Conservation (phyloP, 2,888 invertebrate genomes). For the Stenodera caucasica region DNA sequence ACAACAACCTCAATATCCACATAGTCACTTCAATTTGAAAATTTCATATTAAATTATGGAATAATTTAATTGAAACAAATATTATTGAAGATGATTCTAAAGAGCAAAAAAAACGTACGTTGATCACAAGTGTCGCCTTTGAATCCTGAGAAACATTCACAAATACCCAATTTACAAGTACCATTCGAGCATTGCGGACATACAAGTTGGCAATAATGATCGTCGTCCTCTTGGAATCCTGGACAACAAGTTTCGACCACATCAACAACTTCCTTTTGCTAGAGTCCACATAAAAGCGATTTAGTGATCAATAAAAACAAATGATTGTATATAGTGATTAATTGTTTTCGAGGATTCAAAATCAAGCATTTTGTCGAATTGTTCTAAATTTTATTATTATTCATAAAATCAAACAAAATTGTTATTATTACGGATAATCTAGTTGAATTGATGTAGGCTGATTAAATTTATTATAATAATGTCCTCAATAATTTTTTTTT, state of each 20-base stretch:
- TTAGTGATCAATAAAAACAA: too few species aligned
- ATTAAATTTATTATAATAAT: not conserved
- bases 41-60: too few species aligned
- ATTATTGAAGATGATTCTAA: not conserved
- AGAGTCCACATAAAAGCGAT: too few species aligned
- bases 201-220: slow-evolving; percentile 51
- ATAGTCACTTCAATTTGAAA: too few species aligned
- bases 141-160: slow-evolving; percentile 67
- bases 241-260: slow-evolving; percentile 74
- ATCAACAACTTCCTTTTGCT: slow-evolving; percentile 70
- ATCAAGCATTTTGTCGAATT: not conserved
- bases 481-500: too few species aligned
- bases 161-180: slow-evolving; percentile 61
- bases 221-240: slow-evolving; percentile 64
- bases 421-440: slow-evolving; percentile 20
- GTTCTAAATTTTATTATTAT: too few species aligned
- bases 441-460: slow-evolving; percentile 20
- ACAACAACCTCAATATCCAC: not conserved
- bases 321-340: not conserved
- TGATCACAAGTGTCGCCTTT: slow-evolving; percentile 63
- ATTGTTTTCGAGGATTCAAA: not conserved
- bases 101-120: slow-evolving; percentile 54
- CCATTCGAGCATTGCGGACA: slow-evolving; percentile 60
- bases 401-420: too few species aligned
- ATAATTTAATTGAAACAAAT: too few species aligned